These are phyloP conservation scores for Nymphicus hollandicus DNA, from an alignment of 2,113 vertebrate genomes.

Conservation along the genomic window DNA sequence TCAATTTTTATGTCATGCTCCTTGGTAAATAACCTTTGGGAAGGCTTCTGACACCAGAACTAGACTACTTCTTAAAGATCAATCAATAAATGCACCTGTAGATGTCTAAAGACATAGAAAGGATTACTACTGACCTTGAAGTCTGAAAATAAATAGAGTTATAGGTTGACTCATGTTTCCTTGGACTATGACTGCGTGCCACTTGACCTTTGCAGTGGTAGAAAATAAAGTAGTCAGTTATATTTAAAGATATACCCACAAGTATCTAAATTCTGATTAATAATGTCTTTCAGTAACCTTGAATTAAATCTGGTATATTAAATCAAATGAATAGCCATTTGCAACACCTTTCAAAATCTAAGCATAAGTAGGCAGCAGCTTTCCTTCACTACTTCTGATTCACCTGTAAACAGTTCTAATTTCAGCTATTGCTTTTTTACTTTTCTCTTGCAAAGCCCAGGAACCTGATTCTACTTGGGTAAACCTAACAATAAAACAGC, in stretches of 20 bases:
- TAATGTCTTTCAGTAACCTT: neutral
- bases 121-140: neutral
- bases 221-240: neutral
- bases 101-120: neutral
- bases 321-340: neutral
- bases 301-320: neutral
- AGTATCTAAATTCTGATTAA: neutral
- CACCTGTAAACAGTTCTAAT: neutral
- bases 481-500: neutral
- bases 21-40: fast-evolving
- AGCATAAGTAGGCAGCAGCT: neutral
- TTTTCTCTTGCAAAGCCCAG: neutral
- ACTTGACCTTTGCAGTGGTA: neutral
- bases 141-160: neutral
- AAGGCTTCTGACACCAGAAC: neutral
- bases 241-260: neutral
- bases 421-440: neutral
- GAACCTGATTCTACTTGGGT: neutral
- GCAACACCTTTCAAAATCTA: neutral
- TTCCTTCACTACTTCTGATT: neutral
- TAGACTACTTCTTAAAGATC: neutral
- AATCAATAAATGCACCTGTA: neutral
- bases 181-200: neutral
- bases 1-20: neutral
- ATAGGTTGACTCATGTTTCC: neutral